These are phyloP conservation scores for Oegoconia quadripuncta DNA, from an alignment of 2,888 invertebrate species.

Conservation along the genomic window DNA sequence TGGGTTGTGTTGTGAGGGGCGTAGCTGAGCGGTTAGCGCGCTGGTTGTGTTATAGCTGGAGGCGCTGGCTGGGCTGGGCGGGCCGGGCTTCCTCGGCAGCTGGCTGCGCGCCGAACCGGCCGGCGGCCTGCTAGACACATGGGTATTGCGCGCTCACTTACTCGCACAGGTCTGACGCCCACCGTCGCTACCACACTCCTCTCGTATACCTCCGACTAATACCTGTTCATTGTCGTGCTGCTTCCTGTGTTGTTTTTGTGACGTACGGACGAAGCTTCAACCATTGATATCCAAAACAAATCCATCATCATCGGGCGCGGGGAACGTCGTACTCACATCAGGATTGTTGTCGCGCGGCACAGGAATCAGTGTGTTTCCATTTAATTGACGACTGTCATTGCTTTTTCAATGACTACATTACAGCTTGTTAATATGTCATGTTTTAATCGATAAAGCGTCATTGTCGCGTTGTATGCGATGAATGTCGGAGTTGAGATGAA, in stretches of 20 bases:
- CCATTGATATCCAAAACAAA: neutral
- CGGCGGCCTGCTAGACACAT: constrained; percentile 72
- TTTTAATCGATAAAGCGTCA: constrained; percentile 20
- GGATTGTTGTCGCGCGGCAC: constrained; percentile 20
- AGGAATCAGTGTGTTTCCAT: constrained; percentile 34
- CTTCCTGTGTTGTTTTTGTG: constrained; percentile 15
- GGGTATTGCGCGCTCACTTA: constrained; percentile 80
- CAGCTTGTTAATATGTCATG: constrained; percentile 18
- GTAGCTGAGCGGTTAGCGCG: constrained; percentile 30
- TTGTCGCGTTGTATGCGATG: constrained; percentile 23
- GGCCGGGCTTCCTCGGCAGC: constrained; percentile 71
- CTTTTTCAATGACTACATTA: constrained; percentile 13
- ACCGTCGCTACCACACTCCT: constrained; percentile 39
- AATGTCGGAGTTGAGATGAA: constrained; percentile 10
- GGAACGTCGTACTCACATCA: neutral
- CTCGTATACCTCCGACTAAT: constrained; percentile 25
- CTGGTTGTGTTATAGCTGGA: constrained; percentile 74
- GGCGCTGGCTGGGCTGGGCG: constrained; percentile 75
- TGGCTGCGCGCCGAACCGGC: constrained; percentile 71
- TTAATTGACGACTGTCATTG: constrained; percentile 6
- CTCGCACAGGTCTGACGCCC: constrained; percentile 77
- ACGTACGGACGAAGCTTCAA: neutral
- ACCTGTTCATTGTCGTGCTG: constrained; percentile 5
- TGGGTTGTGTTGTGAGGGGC: too few species aligned
- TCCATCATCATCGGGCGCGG: neutral